phyloP scores from a whole-genome alignment of 1,140 invertebrate species.

The Temnothorax longispinosus region DNA sequence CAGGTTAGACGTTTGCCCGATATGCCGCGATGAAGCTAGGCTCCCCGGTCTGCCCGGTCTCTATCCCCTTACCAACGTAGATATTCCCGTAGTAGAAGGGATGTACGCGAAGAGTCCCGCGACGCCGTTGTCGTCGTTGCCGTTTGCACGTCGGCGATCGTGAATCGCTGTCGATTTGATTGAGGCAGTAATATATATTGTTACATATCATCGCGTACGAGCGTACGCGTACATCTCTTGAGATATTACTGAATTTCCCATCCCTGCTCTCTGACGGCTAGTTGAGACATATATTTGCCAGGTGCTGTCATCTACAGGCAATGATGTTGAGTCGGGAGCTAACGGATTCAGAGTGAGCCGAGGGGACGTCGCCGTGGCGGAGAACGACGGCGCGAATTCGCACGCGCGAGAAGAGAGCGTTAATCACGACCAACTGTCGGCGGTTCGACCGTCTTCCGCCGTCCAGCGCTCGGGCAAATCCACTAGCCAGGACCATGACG shows the following conservation, averaged over 20 bases:
- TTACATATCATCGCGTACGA: not conserved
- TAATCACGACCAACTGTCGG: constrained; percentile 82
- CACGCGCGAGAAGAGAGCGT: constrained; percentile 72
- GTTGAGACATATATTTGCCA: constrained; percentile 87
- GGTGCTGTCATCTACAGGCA: constrained; percentile 88
- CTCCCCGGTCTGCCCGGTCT: constrained; percentile 62
- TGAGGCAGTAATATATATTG: not conserved
- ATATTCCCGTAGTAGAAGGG: constrained; percentile 80
- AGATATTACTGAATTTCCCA: constrained; percentile 83
- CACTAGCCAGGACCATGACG: constrained; percentile 82
- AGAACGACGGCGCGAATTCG: constrained; percentile 77
- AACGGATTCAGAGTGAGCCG: constrained; percentile 86
- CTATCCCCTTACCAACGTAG: constrained; percentile 80
- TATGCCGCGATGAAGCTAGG: constrained; percentile 40
- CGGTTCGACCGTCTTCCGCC: constrained; percentile 86
- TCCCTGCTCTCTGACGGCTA: constrained; percentile 86
- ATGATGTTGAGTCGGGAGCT: constrained; percentile 87
- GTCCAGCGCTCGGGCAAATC: constrained; percentile 81
- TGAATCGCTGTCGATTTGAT: not conserved
- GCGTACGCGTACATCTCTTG: constrained; percentile 79
- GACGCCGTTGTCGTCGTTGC: too few relatives aligned
- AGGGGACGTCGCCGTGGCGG: constrained; percentile 82
- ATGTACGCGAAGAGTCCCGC: constrained; percentile 69
- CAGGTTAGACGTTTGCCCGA: constrained; percentile 82
- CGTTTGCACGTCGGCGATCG: not conserved